Evolutionary conservation across 2,113 vertebrate genomes (phyloP), one percentile per base, ranked within the genome.

Genomic region (Tretioscincus oriximinensis): DNA sequence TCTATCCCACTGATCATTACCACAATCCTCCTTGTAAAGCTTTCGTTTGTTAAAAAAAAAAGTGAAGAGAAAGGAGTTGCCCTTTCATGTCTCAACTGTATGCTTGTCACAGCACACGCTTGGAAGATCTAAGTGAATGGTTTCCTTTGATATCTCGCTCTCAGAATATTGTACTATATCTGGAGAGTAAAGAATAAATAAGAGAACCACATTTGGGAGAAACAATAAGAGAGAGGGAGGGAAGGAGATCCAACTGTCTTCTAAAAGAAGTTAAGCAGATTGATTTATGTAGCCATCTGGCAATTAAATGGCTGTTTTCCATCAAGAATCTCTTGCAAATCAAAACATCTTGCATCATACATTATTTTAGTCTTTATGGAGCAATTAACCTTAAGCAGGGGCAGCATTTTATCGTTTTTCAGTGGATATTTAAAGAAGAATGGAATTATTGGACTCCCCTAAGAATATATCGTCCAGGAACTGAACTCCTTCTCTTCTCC

Each of bases 111-210:
- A 87, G 65, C 0, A 2, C 68, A 2, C 35, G 72, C 78, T 68
- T 85, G 28, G 84, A 91, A 90, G 85, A 90, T 90, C 82, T 89
- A 90, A 89, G 85, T 60, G 77, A 88, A 89, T 1, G 5, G 29
- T 72, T 88, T 83, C 63, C 70, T 92, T 90, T 89, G 88, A 89
- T 89, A 88, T 86, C 72, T 86, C n/a, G 77, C 74, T 87, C 61
- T 82, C 66, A 51, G 16, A 58, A 24, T 84, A 83, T 60, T 63
- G 5, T 81, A 69, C 28, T 76, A 84, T 20, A 87, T 86, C 75
- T 80, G 20, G 21, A 76, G 22, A 49, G n/a, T 47, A 69, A 76
- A 88, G 84, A 88, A 80, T 60, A 84, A 84, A 83, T 86, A 81
- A 87, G 51, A 41, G 75, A 68, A 1, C 8, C 73, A 5, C 2